These are phyloP conservation scores for Dicyrtomina minuta DNA, from an alignment of 2,888 invertebrate genomes.

Conservation along the genomic window DNA sequence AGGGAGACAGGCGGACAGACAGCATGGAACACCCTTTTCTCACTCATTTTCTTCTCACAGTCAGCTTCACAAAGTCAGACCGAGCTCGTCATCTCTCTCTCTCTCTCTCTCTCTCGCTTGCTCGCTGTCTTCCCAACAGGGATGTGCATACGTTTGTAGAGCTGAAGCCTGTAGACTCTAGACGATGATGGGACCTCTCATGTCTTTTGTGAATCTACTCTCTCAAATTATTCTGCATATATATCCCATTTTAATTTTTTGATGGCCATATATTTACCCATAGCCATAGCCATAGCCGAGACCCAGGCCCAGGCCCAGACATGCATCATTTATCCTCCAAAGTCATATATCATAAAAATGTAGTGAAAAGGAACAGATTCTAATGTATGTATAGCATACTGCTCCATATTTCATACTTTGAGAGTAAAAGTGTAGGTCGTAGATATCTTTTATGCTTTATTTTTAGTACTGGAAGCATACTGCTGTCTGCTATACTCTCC, in stretches of 20 bases:
- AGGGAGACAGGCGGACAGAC: conserved; percentile 28
- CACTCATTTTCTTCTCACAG: conserved; percentile 23
- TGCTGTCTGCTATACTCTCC: no score
- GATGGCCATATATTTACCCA: no score
- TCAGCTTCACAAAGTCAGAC: neutral
- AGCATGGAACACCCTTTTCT: conserved; percentile 31
- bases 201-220: neutral
- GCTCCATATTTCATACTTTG: no score
- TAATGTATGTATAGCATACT: neutral
- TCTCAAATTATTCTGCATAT: neutral
- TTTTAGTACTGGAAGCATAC: no score
- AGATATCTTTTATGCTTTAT: no score
- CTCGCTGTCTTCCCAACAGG: no score
- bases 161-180: no score
- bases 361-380: neutral
- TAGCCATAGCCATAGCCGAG: no score
- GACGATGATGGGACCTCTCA: neutral
- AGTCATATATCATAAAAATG: neutral
- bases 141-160: no score
- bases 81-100: conserved; percentile 5
- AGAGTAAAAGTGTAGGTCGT: no score
- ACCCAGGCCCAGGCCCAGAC: no score
- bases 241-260: conserved; percentile 1
- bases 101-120: conserved; percentile 3
- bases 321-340: no score